Evolutionary conservation across 2,888 invertebrate genomes (phyloP), one percentile per base, ranked within the genome.

Genomic region (Crocallis elinguaria): DNA sequence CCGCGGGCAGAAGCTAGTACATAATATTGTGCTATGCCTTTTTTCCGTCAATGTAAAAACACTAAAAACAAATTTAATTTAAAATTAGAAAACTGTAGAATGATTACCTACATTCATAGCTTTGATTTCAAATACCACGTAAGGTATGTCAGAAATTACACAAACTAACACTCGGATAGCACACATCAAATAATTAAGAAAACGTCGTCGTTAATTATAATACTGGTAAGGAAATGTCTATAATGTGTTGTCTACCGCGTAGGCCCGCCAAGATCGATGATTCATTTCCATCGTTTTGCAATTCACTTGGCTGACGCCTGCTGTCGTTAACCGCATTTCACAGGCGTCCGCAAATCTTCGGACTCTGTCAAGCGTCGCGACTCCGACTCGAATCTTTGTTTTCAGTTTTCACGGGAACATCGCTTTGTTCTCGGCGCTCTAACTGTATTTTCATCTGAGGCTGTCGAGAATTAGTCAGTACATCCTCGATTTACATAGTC

Each of bases 401-500:
- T 59, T 59, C 46, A 52, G 46, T 60, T 64, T 56, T 62, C 53
- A 50, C 60, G 52, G 41, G 57, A 61, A 63, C 68, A 59, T 67
- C 53, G 54, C 63, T 65, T 75, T 75, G 75, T 78, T 75, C 71
- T 64, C 52, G 49, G 39, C 36, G 38, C 36, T 49, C 56, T 80
- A 83, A 83, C 84, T 73, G 83, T 83, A 75, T 70, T 71, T 77
- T 73, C 55, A 75, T 77, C 71, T 76, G 67, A 67, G 61, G 60
- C 63, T 66, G 64, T 57, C 64, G 64, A 75, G 79, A 79, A 78
- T 88, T 80, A 88, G 84, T 81, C 76, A 66, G 69, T 72, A 69
- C 70, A 69, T 78, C 77, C 79, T 71, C 82, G 77, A 90, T 90
- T 88, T 88, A 85, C 90, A 87, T 88, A 87, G 80, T 66, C 89